Base-by-base conservation (phyloP, 2,888 invertebrate species). In the Malthinus seriepunctatus region DNA sequence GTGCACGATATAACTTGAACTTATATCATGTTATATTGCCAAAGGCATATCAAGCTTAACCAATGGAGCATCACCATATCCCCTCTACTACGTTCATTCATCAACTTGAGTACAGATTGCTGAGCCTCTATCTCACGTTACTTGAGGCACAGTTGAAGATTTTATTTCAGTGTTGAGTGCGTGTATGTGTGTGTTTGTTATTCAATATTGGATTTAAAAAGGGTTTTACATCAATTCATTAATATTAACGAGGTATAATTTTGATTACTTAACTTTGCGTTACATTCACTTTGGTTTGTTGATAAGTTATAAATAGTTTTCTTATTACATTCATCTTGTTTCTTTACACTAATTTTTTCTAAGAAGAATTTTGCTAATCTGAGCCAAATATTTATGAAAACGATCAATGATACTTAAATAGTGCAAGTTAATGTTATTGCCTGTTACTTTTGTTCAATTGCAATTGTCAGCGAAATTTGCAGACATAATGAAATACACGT, bases 81-180 rank as follows among this genome's bases (percentile, higher is more conserved):
- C 68, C 62, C 63, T 44, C 63, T 56, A 58, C 62, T 51, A 62
- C 32, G 63, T 75, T 73, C 74, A 74, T 75, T 76, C 74, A 75
- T 72, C 23, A 23, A 23, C 23, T 23, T 62, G 55, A 63, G 53
- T 66, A 69, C 71, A 73, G 73, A 73, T 73, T 66, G 62, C 45
- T 67, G 66, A 72, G 73, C 63, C 68, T n/a, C n/a, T 64, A 65
- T 73, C 73, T 73, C 69, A 70, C 67, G 73, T 68, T 69, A 69
- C 66, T 67, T 23, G 70, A 69, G 67, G 65, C 66, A 63, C 66
- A 65, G 69, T 69, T 66, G 58, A 67, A 64, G 63, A 66, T 63
- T 63, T 59, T 58, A 60, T 58, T 59, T 63, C 60, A 61, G 69
- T 66, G 68, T 63, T 66, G 67, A 66, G 67, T 64, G 69, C 61